Evolutionary conservation across 37 sponge, comb jelly and placozoan genomes (phyloP).

Genomic region (Bolinopsis microptera): DNA sequence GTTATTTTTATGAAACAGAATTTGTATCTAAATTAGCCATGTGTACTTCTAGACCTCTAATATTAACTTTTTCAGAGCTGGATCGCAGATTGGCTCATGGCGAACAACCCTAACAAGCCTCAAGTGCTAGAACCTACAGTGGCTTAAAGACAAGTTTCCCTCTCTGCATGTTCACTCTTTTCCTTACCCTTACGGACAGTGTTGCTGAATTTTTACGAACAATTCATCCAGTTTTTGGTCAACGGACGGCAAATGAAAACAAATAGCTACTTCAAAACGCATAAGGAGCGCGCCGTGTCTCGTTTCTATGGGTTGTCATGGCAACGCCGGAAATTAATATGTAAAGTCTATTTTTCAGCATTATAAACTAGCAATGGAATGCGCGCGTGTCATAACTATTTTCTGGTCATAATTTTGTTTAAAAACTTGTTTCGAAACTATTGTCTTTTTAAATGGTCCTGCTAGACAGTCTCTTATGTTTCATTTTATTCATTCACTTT

Average conservation of each 20-base stretch:
- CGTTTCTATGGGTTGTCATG: slow-evolving; percentile 29
- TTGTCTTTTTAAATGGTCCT: too few species aligned
- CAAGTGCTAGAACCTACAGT: slow-evolving; percentile 71
- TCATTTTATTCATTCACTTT: too few species aligned
- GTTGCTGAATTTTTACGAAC: not conserved
- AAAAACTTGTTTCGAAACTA: too few species aligned
- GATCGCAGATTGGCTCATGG: slow-evolving; percentile 90
- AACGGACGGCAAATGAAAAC: too few species aligned
- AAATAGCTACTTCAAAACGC: not conserved
- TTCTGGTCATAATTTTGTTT: too few species aligned
- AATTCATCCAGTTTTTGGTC: too few species aligned
- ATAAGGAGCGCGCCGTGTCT: not conserved
- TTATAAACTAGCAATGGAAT: not conserved
- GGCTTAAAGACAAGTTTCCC: not conserved
- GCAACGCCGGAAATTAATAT: not conserved
- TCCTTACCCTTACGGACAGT: not conserved
- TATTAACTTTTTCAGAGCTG: slow-evolving; percentile 71
- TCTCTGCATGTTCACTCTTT: not conserved
- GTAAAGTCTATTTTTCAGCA: slow-evolving; percentile 29
- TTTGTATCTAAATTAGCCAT: too few species aligned
- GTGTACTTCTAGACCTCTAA: not conserved
- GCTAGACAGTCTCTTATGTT: too few species aligned
- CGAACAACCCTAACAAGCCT: slow-evolving; percentile 97
- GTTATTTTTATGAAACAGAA: too few species aligned
- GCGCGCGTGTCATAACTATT: too few species aligned